Evolutionary conservation across 2,113 vertebrate genomes (phyloP), one percentile per base, ranked within the genome.

Genomic region (Microcebus tavaratra): DNA sequence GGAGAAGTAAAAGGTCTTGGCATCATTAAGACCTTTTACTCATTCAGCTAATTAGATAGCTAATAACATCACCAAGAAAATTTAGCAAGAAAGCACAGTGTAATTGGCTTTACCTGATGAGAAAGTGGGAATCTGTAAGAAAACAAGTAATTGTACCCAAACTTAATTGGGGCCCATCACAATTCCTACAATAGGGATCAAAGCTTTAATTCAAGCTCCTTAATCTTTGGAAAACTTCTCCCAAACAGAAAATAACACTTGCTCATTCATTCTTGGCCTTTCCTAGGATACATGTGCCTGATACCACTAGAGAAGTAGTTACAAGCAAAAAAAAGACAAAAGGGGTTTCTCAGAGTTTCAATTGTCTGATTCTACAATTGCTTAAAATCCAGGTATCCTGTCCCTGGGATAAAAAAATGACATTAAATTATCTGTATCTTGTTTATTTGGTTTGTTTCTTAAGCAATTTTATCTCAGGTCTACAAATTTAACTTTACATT

Each of bases 391-490:
- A 88, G 11, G 29, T 83, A 68, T 75, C 29, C 76, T 72, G 75
- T 79, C 42, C 12, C 42, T 83, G 55, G 34, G 20, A 39, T 53
- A 72, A 78, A 92, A 76, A 76, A n/a, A 75, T 68, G 42, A 88
- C 65, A 67, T 14, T 65, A 76, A 90, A 88, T 20, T 42, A 78
- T 82, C 13, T 50, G 23, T n/a, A 65, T 45, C 50, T 67, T 81
- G 20, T 94, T 93, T 90, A 82, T 73, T 85, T 76, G 31, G 11
- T 87, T 97, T 82, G 31, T 91, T 90, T 94, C 68, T 76, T 72
- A 88, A 75, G 34, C 5, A 94, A 90, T 65, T 95, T 70, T 76
- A 91, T 61, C 59, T 93, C 42, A 42, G 45, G 36, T 6, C 25
- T 55, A 8, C 8, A 86, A 89, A 96, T 72, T 84, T 4, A 93